phyloP scores from a whole-genome alignment of 1,140 invertebrate genomes.

The Pseudomyrmex dendroicus region DNA sequence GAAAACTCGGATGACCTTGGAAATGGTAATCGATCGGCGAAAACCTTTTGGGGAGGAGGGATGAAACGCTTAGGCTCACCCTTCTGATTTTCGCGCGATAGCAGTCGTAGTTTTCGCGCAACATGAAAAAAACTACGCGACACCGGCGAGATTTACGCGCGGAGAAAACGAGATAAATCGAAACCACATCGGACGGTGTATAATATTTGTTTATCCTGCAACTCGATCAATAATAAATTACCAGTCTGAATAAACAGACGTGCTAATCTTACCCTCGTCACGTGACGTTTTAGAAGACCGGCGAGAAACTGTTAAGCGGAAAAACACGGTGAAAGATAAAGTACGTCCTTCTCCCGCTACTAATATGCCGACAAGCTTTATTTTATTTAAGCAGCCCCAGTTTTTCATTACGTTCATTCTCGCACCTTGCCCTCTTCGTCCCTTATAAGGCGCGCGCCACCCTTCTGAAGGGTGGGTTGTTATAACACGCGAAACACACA shows the following conservation, averaged over 20 bases:
- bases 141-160: conserved; percentile 40
- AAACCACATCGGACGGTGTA: conserved; percentile 3
- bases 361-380: conserved; percentile 84
- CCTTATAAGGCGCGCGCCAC: conserved; percentile 68
- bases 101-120: conserved; percentile 25
- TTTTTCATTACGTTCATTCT: conserved; percentile 85
- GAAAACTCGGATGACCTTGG: conserved; percentile 78
- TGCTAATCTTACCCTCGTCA: neutral
- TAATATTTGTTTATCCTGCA: conserved; percentile 22
- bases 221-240: conserved; percentile 25
- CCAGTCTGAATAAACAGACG: conserved; percentile 16
- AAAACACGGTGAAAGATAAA: conserved; percentile 61
- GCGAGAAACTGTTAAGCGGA: conserved; percentile 46
- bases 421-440: conserved; percentile 74
- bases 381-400: conserved; percentile 84
- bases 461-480: conserved; percentile 9
- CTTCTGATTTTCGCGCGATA: conserved; percentile 64
- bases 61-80: conserved; percentile 60
- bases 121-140: conserved; percentile 56
- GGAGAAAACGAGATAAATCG: conserved; percentile 41
- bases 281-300: too few relatives aligned
- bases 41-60: conserved; percentile 39
- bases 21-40: conserved; percentile 72
- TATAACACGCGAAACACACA: conserved; percentile 53
- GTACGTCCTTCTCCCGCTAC: conserved; percentile 73